Percentiles rank a stretch among this genome's conserved stretches.
Evolutionary conservation across 2,888 invertebrate genomes (phyloP).

Genomic region (Andricus quercusramuli): DNA sequence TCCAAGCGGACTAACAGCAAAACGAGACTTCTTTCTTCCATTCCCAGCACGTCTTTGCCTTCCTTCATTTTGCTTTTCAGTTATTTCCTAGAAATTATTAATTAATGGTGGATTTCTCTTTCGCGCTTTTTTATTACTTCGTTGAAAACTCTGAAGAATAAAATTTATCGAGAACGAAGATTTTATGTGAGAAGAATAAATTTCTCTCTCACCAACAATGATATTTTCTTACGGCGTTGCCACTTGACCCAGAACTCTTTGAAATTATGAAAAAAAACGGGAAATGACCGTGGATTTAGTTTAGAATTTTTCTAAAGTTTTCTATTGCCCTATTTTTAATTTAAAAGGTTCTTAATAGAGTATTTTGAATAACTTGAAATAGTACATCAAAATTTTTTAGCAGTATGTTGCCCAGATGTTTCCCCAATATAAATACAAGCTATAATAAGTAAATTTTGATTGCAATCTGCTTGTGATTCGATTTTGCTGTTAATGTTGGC

Average conservation of each 20-base stretch:
- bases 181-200: constrained; percentile 20
- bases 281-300: neutral
- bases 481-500: too few relatives aligned
- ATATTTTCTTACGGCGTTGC: neutral
- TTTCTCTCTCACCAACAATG: neutral
- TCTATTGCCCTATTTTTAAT: too few relatives aligned
- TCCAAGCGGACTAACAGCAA: constrained; percentile 56
- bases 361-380: too few relatives aligned
- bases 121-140: constrained; percentile 16
- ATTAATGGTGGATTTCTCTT: constrained; percentile 33
- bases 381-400: too few relatives aligned
- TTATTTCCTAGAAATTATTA: constrained; percentile 38
- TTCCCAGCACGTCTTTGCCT: constrained; percentile 49
- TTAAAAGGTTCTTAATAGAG: too few relatives aligned
- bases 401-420: too few relatives aligned
- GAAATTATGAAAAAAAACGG: neutral
- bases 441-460: too few relatives aligned
- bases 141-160: constrained; percentile 16
- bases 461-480: too few relatives aligned
- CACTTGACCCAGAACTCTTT: neutral
- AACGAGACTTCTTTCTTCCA: constrained; percentile 53
- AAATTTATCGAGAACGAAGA: neutral
- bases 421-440: too few relatives aligned
- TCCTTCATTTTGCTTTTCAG: constrained; percentile 44
- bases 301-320: too few relatives aligned